Evolutionary conservation across 1,140 invertebrate genomes (phyloP), one percentile per base, ranked within the genome.

Genomic region (Drosophila kikkawai): DNA sequence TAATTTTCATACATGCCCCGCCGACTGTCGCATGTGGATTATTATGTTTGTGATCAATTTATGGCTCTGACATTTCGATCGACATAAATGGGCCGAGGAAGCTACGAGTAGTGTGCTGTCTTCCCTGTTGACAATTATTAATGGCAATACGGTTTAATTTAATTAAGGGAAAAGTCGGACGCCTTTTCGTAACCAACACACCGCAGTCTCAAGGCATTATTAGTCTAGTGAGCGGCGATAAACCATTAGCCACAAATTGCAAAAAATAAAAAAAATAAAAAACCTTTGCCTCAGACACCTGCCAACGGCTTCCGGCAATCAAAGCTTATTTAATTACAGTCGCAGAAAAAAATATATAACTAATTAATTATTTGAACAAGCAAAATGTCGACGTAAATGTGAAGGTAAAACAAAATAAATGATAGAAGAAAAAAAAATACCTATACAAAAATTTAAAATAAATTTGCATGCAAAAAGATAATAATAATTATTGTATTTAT

Each of bases 141-240:
- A 87, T 87, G 80, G 68, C 68, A 87, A 73, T 56, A 84, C 77
- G 55, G 71, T 87, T 88, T 84, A 75, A 90, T 84, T 84, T 84
- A 88, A 87, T 88, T 84, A 87, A 80, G 83, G 77, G 73, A 84
- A 87, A 88, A 70, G 73, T 78, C 76, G 19, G 39, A 64, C 55
- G 58, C 42, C 75, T 77, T 80, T 63, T 58, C 50, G n/a, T 60
- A 41, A 58, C 36, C n/a, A 37, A 37, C 51, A 36, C 51, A 50
- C 13, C 7, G 15, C 17, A 55, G 34, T 22, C 7, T 22, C 17
- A 39, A 26, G 51, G 34, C 61, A 79, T 61, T 75, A 29, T 50
- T 32, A 32, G 29, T 34, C 11, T 34, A 42, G 41, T 51, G 22
- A 57, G 61, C 34, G 57, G 42, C 29, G 22, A 53, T 78, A 63